Evolutionary conservation across 2,113 vertebrate species (phyloP).

Genomic region (Phylloscopus trochiloides): DNA sequence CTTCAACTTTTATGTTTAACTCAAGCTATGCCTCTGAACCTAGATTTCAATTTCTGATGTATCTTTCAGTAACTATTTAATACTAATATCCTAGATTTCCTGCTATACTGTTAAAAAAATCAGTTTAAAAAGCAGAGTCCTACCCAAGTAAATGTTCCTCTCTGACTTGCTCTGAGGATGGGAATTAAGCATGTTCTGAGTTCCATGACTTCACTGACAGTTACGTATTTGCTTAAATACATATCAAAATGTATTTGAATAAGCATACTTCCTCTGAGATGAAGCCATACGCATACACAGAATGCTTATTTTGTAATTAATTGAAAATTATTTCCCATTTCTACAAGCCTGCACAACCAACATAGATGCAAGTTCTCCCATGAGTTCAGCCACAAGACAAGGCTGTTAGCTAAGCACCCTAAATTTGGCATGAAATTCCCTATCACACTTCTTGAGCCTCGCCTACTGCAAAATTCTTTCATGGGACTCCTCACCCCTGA

Average conservation of each 20-base stretch:
- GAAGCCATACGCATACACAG: not conserved
- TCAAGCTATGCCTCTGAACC: not conserved
- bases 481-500: not conserved
- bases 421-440: not conserved
- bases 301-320: slow-evolving; percentile 27
- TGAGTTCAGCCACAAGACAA: not conserved
- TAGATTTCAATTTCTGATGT: not conserved
- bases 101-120: not conserved
- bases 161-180: not conserved
- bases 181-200: not conserved
- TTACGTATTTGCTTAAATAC: not conserved
- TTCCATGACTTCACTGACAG: not conserved
- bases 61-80: not conserved
- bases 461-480: not conserved
- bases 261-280: not conserved
- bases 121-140: not conserved
- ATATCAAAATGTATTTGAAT: not conserved
- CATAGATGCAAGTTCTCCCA: not conserved
- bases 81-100: not conserved
- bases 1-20: not conserved
- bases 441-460: not conserved
- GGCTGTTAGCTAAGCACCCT: not conserved
- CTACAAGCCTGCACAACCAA: not conserved
- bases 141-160: not conserved
- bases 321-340: not conserved